Base-by-base conservation (phyloP, 2,113 vertebrate genomes). In the Casuarius casuarius region DNA sequence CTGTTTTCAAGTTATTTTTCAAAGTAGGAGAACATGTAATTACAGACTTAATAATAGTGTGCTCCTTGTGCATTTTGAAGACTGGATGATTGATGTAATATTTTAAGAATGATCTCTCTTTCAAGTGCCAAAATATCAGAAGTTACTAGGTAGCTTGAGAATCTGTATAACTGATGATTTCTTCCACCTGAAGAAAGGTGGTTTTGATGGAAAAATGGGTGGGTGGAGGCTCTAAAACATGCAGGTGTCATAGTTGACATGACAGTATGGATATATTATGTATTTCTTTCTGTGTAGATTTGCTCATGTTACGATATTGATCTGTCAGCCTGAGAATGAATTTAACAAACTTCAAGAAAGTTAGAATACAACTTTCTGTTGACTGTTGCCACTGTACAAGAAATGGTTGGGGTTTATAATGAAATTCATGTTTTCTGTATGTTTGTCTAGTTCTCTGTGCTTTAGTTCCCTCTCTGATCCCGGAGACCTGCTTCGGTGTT, bases 401-500 rank as follows among this genome's bases (percentile, higher is more conserved):
- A 73, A 84, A 44, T 49, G 5, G 4, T 67, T 80, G 48, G 33
- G 52, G 7, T 52, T 80, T 63, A 16, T 12, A 84, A 68, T 84
- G 87, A 68, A 76, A 73, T 73, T 72, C 22, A 10, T 79, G 29
- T 89, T 91, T 92, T 61, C 52, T 62, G 20, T 80, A 10, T 86
- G 11, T 51, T 72, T 33, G 20, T 75, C 58, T 95, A 82, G 44
- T 48, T 84, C 33, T 83, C 56, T 75, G 52, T 84, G 76, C 65
- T 73, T 93, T 63, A 67, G 46, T 66, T 92, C 20, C 44, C 35
- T 68, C 80, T 96, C 90, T 96, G 83, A 90, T 94, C 90, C 93
- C 33, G 28, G 54, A 87, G 87, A 79, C 49, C 71, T 96, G 67
- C 84, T 96, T 87, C 92, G 91, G 92, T 92, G 82, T 96, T 96